phyloP scores from a whole-genome alignment of 2,113 vertebrate genomes.

The Capricornis sumatraensis region DNA sequence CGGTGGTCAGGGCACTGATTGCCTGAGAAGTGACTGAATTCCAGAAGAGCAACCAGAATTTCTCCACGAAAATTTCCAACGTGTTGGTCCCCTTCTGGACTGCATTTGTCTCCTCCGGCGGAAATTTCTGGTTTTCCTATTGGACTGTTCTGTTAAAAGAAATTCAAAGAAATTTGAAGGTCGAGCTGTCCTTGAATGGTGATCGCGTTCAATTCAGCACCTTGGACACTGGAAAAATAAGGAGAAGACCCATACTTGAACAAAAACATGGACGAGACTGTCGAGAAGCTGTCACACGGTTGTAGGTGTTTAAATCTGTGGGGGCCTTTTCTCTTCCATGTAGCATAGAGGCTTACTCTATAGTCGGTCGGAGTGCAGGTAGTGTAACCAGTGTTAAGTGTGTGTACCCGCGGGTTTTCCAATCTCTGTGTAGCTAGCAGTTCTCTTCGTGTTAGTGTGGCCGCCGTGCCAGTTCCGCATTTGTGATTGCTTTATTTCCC shows the following conservation, averaged over 20 bases:
- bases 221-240: conserved; percentile 76
- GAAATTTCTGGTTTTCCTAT: conserved; percentile 77
- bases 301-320: conserved; percentile 70
- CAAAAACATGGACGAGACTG: conserved; percentile 71
- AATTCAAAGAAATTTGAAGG: conserved; percentile 67
- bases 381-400: conserved; percentile 55
- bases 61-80: conserved; percentile 52
- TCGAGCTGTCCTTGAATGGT: conserved; percentile 75
- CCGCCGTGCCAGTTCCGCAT: conserved; percentile 94
- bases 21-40: conserved; percentile 53
- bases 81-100: conserved; percentile 73
- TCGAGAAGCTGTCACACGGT: conserved; percentile 70
- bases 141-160: conserved; percentile 76
- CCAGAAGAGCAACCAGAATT: conserved; percentile 74
- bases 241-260: conserved; percentile 73
- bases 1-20: conserved; percentile 53
- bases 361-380: conserved; percentile 69
- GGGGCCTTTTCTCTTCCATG: conserved; percentile 71
- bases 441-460: conserved; percentile 91
- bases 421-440: conserved; percentile 86
- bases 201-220: conserved; percentile 70
- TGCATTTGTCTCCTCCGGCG: conserved; percentile 36
- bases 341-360: conserved; percentile 64
- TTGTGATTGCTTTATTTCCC: conserved; percentile 98
- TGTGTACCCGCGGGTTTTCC: conserved; percentile 80